Percentiles rank a stretch among this genome's conserved stretches.
These are phyloP conservation scores for Rhabdomys pumilio DNA, from an alignment of 2,797 vertebrate species.

Conservation along the genomic window DNA sequence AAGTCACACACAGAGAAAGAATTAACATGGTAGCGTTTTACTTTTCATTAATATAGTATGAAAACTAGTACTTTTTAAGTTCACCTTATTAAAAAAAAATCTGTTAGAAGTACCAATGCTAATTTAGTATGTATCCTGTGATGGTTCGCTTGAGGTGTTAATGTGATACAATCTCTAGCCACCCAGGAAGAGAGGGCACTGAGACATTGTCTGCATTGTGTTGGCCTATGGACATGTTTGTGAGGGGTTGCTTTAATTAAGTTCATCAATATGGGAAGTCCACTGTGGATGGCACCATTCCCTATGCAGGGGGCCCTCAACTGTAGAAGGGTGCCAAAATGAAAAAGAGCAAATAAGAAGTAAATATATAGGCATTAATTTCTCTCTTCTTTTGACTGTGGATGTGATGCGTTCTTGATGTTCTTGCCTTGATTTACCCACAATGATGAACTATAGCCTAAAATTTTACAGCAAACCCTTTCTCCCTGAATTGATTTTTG, in stretches of 20 bases:
- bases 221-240: not conserved
- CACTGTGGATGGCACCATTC: not conserved
- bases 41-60: slow-evolving; percentile 18
- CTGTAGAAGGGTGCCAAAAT: not conserved
- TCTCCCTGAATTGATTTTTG: not conserved
- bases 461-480: not conserved
- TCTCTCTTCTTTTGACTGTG: not conserved
- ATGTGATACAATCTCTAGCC: not conserved
- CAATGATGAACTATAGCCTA: not conserved
- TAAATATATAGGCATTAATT: no score
- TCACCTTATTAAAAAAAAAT: slow-evolving; percentile 23
- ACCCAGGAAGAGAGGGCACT: not conserved
- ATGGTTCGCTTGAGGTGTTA: not conserved
- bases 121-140: not conserved
- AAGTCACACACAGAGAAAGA: slow-evolving; percentile 62
- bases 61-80: slow-evolving; percentile 60
- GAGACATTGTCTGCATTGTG: not conserved
- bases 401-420: not conserved
- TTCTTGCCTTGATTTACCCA: not conserved
- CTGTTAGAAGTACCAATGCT: slow-evolving; percentile 25
- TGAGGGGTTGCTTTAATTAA: not conserved
- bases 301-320: not conserved
- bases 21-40: slow-evolving; percentile 40
- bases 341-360: not conserved
- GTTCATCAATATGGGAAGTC: not conserved